Evolutionary conservation across 2,888 invertebrate species (phyloP).

Genomic region (Drosophila demipolita): DNA sequence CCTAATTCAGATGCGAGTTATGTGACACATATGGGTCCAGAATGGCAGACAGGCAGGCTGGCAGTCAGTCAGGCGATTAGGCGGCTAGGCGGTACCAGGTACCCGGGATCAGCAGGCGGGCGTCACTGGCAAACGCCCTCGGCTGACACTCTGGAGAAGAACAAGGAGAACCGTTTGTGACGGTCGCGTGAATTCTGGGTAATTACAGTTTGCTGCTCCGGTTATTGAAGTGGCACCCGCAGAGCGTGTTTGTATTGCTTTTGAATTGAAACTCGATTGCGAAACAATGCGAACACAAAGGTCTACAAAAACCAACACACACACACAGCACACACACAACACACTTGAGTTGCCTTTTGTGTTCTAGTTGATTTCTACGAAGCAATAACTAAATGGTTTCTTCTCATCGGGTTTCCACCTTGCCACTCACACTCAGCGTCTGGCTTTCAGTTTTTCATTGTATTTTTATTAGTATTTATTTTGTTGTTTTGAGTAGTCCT

Average conservation of each 20-base stretch:
- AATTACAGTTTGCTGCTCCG: conserved; percentile 51
- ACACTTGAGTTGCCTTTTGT: conserved; percentile 52
- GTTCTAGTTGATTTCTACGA: conserved; percentile 72
- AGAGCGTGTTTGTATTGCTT: conserved; percentile 78
- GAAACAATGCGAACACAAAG: conserved; percentile 58
- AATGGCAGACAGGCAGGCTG: conserved; percentile 38
- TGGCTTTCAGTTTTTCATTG: conserved; percentile 5
- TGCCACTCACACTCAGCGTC: conserved; percentile 48
- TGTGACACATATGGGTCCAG: conserved; percentile 66
- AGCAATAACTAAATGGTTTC: conserved; percentile 66
- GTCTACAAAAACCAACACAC: conserved; percentile 5
- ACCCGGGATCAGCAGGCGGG: conserved; percentile 50
- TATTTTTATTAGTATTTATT: background rate
- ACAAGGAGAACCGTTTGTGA: background rate
- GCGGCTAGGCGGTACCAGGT: conserved; percentile 21
- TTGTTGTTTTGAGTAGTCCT: background rate
- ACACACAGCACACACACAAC: conserved; percentile 20
- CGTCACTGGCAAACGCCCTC: conserved; percentile 54
- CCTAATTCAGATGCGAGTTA: conserved; percentile 58
- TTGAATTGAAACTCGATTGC: conserved; percentile 79
- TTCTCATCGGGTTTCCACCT: conserved; percentile 52
- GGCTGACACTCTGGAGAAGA: conserved; percentile 24
- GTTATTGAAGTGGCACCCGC: conserved; percentile 72
- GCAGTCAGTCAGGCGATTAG: conserved; percentile 31
- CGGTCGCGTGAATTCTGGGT: conserved; percentile 75